Evolutionary conservation across 1,140 invertebrate species (phyloP).

Genomic region (Hydropsyche tenuis): DNA sequence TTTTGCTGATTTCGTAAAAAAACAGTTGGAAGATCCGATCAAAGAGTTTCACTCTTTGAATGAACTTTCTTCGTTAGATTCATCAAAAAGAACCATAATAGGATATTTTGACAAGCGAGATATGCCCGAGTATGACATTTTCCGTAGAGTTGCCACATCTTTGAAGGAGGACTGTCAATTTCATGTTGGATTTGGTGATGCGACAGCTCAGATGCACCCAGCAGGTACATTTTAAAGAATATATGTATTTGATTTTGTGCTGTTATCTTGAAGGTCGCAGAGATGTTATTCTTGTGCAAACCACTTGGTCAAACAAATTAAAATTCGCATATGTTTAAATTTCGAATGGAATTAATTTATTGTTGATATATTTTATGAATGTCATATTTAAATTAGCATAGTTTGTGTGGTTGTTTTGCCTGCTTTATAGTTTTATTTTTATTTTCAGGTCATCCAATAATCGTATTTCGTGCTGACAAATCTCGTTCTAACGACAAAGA

Average conservation of each 20-base stretch:
- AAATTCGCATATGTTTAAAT: not conserved
- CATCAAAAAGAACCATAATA: conserved; percentile 90
- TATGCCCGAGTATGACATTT: conserved; percentile 79
- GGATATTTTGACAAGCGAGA: conserved; percentile 90
- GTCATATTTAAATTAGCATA: not conserved
- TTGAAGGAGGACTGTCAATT: conserved; percentile 97
- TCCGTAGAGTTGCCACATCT: conserved; percentile 83
- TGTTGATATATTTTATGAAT: too few relatives aligned
- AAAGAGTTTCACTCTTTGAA: conserved; percentile 77
- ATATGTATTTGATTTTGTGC: not conserved
- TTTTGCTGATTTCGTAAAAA: conserved; percentile 84
- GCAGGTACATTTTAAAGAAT: conserved; percentile 64
- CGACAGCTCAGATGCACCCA: conserved; percentile 81
- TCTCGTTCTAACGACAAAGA: conserved; percentile 80
- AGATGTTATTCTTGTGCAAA: not conserved
- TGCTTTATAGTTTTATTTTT: not conserved
- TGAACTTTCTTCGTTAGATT: conserved; percentile 81
- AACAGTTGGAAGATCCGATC: conserved; percentile 91
- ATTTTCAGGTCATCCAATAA: conserved; percentile 69
- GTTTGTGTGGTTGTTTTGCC: not conserved
- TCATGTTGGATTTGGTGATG: conserved; percentile 91
- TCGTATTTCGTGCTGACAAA: conserved; percentile 82
- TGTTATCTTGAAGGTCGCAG: not conserved
- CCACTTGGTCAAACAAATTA: not conserved
- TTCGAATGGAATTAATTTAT: not conserved